Base-by-base conservation (phyloP, 2,888 invertebrate species). In the Sesamia inferens region DNA sequence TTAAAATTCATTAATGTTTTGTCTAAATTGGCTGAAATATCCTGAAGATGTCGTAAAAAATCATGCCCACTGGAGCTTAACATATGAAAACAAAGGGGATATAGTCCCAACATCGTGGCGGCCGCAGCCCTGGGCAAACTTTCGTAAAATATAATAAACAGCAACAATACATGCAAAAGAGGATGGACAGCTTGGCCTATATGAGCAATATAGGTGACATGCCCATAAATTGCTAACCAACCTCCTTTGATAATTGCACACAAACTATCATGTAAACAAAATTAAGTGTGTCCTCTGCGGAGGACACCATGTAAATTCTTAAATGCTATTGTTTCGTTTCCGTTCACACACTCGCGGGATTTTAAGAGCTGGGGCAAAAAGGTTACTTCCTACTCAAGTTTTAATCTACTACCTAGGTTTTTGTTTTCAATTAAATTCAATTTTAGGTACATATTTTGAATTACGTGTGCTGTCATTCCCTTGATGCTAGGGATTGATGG, bases 271-370 rank as follows among this genome's bases (percentile, higher is more conserved):
- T 16, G 6, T 16, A 5, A 39, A 44, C 16, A 57, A 64, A 54
- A 11, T 48, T 22, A 69, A 57, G 51, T 72, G 13, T 69, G 72
- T 80, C 68, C 68, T 81, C 11, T 57, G 16, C 16, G 11, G 31
- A 74, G 64, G 76, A 77, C 64, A 55, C 39, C 63, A 59, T 24
- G 0, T 54, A 63, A 68, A 80, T 71, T 75, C 65, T 71, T 59
- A 7, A 69, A 14, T 59, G 39, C 68, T 57, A 72, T 81, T 80
- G 76, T 81, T 65, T 22, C n/a, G n/a, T 63, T 58, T 71, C 51
- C 11, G 24, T 68, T 79, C 76, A 24, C 80, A 76, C 68, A 71
- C 68, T 62, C 44, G 44, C 39, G 55, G 68, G 63, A 79, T 55
- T 74, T 39, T 19, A 68, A 59, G n/a, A 79, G 47, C 31, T 39